phyloP scores from a whole-genome alignment of 2,797 vertebrate species.

The Arctocebus calabarensis region DNA sequence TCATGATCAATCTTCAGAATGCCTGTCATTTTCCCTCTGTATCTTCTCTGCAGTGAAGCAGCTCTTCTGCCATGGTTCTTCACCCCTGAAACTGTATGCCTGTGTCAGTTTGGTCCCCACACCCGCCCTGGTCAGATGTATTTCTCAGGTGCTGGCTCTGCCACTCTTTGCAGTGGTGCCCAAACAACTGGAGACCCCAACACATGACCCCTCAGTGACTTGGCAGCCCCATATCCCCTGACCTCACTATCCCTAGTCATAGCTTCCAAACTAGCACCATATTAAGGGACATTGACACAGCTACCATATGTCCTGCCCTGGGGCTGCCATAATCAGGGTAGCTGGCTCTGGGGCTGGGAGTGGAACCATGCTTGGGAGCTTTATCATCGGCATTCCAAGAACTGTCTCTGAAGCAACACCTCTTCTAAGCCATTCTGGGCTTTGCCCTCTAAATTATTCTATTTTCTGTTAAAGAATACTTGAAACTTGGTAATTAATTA shows the following conservation, averaged over 20 bases:
- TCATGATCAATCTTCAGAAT: neutral
- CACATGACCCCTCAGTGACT: neutral
- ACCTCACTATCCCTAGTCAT: neutral
- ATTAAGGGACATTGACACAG: neutral
- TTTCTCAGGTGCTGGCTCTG: neutral
- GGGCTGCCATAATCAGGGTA: neutral
- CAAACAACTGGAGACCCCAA: neutral
- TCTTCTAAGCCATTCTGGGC: conserved; percentile 92
- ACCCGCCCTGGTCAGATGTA: neutral
- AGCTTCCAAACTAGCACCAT: neutral
- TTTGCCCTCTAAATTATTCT: conserved; percentile 86
- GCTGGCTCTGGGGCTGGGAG: neutral
- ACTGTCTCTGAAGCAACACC: conserved; percentile 92
- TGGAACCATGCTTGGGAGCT: neutral
- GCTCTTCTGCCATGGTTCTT: neutral
- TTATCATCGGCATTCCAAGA: conserved; percentile 80
- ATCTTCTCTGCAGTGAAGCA: neutral
- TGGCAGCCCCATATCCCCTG: neutral
- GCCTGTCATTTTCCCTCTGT: neutral
- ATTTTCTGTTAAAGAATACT: neutral
- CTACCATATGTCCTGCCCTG: neutral
- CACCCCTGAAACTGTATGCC: neutral
- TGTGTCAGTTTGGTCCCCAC: neutral
- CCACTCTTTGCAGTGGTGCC: neutral
- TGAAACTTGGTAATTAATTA: neutral